phyloP scores from a whole-genome alignment of 2,797 vertebrate genomes.

The Mormyrops boulengeri region DNA sequence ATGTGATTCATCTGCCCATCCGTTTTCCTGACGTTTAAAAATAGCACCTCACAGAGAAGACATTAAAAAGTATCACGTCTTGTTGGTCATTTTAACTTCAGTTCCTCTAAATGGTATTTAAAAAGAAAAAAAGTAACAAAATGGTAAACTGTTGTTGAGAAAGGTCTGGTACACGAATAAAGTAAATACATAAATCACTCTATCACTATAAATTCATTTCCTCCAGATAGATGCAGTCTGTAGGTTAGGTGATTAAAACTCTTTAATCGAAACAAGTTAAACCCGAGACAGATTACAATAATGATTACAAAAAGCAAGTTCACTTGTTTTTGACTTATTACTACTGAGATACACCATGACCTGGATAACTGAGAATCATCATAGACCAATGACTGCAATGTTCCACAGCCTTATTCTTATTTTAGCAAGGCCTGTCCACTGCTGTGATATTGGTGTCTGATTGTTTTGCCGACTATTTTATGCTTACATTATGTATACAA shows the following conservation, averaged over 20 bases:
- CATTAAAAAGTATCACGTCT: neutral
- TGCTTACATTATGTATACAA: neutral
- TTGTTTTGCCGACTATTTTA: neutral
- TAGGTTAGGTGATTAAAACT: neutral
- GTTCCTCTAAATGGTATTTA: neutral
- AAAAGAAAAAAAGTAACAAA: neutral
- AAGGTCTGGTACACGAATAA: neutral
- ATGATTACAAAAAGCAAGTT: slow-evolving; percentile 7
- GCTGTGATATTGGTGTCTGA: neutral
- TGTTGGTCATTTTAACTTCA: neutral
- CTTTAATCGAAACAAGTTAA: neutral
- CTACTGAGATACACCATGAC: neutral
- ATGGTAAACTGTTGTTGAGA: neutral
- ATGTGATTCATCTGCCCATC: slow-evolving; percentile 66
- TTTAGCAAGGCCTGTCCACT: neutral
- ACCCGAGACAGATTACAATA: slow-evolving; percentile 2
- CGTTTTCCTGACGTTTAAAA: slow-evolving; percentile 69
- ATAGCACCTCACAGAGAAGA: slow-evolving; percentile 20
- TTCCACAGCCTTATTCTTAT: neutral
- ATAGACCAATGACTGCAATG: neutral
- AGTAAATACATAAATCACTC: neutral
- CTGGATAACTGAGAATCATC: neutral
- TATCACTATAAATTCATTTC: neutral
- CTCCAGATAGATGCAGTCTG: neutral
- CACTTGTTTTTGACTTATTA: slow-evolving; percentile 1